Evolutionary conservation across 1,140 invertebrate species (phyloP), one percentile per base, ranked within the genome.

Genomic region (Caenorhabditis remanei): DNA sequence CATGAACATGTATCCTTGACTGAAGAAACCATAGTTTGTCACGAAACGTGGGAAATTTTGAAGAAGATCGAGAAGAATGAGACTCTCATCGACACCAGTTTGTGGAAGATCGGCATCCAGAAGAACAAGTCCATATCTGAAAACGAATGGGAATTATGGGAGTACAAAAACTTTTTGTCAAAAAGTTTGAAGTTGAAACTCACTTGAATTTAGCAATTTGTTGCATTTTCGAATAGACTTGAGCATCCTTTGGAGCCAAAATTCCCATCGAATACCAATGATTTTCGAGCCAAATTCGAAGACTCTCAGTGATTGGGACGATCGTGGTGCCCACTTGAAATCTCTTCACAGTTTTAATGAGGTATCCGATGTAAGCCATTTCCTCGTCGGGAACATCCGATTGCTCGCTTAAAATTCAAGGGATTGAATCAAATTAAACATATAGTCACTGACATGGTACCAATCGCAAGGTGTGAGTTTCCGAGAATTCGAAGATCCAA

Each of bases 31-130:
- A 46, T 79, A 79, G n/a, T 79, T 79, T 7, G 71, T 24, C 6
- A 43, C 40, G 46, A 79, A 79, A 8, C 24, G 43, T 6, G 71
- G 11, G 46, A 79, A 79, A 13, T 79, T 79, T 9, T 24, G 71
- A 13, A 79, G 46, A 24, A 79, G 43, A 53, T 79, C 71, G 19
- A 79, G 5, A 5, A 79, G 24, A 5, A n/a, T n/a, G 19, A 79
- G 46, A 5, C 40, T 79, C 24, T 79, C 71, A 53, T 79, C 71
- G 7, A 53, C 14, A 4, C 41, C 71, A 0, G 46, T 19, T 50
- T 79, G 71, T 8, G 71, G 71, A 53, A 79, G 46, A 24, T 79
- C 46, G 0, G 71, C 6, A 53, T 79, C 71, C 19, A 79, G n/a
- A 4, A 79, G n/a, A 11, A 21, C 46, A 7, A 79, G 46, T 4